A percentile compares a stretch with the other conserved stretches of the same genome.
These are phyloP conservation scores for Sturnira hondurensis DNA, from an alignment of 2,113 vertebrate species.

Conservation along the genomic window DNA sequence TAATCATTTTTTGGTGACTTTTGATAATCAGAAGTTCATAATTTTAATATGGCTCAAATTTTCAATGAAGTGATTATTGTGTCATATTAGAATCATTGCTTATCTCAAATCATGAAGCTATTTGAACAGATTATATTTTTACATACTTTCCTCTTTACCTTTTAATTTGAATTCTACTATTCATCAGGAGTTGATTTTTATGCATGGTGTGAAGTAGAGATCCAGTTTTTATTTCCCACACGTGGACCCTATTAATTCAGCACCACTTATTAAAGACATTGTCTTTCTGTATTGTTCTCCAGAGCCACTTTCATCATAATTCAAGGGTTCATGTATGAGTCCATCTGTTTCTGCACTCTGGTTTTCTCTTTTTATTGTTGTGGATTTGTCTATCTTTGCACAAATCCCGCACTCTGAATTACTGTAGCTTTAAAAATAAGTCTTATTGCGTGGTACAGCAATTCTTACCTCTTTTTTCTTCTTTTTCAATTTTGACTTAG, in stretches of 20 bases:
- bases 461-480: background rate
- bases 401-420: background rate
- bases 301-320: background rate
- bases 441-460: background rate
- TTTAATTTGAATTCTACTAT: background rate
- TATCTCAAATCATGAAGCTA: background rate
- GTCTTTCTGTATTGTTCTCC: background rate
- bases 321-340: background rate
- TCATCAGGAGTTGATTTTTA: background rate
- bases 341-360: background rate
- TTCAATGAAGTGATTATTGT: background rate
- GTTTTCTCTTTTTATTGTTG: background rate
- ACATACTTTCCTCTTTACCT: background rate
- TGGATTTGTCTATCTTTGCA: background rate
- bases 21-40: background rate
- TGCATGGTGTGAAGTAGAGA: background rate
- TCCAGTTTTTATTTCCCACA: background rate
- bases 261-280: background rate
- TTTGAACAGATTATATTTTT: background rate
- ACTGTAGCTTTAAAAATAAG: conserved; percentile 1
- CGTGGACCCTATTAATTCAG: background rate
- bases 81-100: background rate
- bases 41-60: background rate
- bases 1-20: background rate
- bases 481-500: background rate